Evolutionary conservation across 2,888 invertebrate genomes (phyloP), one percentile per base, ranked within the genome.

Genomic region (Seira ritae): DNA sequence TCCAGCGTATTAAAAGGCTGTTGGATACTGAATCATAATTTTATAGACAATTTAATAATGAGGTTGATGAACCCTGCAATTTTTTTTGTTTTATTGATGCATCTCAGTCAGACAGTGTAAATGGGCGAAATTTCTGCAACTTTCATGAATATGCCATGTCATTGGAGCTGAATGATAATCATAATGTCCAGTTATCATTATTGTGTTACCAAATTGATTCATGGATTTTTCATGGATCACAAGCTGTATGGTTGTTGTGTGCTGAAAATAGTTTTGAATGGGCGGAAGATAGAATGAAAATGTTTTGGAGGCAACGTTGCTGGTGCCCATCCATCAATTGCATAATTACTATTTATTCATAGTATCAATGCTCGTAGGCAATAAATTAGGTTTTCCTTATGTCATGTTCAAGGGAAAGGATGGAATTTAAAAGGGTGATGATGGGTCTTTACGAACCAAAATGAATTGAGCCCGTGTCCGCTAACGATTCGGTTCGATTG

Each of bases 21-120:
- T 8, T n/a, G 19, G 62, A 20, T 19, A 19, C n/a, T 62, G 22
- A 68, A 78, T 62, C 6, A 65, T 46, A 65, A 65, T 71, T 78
- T 78, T 71, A 78, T 78, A 70, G 46, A 78, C 46, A 37, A 12
- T 12, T 19, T n/a, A 0, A 3, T 80, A 80, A 73, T 73, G 37
- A 73, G 80, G 68, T 19, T 23, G n/a, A 42, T 80, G 60, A 80
- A 19, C 76, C 31, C 42, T 68, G 2, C 15, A 55, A 55, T 8
- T n/a, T 55, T n/a, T 55, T 55, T 55, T 55, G 55, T 17, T 17
- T 55, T 55, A 55, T 55, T 55, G 55, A 55, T 55, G 55, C 17
- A 55, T 17, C 17, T 31, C 31, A 31, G 31, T 31, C 31, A 31
- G 31, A 31, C 55, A 55, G 55, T 17, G 6, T 8, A 3, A 55